Evolutionary conservation across 2,797 vertebrate genomes (phyloP).

Genomic region (Diceros bicornis): DNA sequence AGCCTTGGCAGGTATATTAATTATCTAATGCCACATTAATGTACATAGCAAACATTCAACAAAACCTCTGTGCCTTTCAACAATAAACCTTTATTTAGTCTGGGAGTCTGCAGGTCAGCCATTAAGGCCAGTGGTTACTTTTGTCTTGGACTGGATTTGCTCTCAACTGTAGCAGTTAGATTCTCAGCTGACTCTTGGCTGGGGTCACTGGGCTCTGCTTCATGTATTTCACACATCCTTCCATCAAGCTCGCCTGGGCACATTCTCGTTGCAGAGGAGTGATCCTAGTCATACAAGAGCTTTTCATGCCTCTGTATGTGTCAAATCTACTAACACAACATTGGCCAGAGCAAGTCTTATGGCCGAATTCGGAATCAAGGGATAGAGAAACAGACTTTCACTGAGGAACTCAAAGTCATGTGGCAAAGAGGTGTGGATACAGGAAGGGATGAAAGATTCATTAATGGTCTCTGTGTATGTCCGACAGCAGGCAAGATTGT

Average conservation of each 20-base stretch:
- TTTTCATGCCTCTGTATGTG: background rate
- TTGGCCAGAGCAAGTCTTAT: background rate
- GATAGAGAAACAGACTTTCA: background rate
- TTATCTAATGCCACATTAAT: background rate
- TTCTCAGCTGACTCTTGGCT: background rate
- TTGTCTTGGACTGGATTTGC: background rate
- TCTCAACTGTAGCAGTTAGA: background rate
- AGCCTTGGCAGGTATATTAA: background rate
- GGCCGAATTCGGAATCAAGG: background rate
- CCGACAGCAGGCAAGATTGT: background rate
- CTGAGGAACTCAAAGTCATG: background rate
- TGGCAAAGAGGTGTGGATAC: background rate
- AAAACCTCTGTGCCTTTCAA: background rate
- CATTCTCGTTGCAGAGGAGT: background rate
- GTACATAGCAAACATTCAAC: background rate
- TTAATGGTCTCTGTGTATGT: background rate
- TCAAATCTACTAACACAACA: background rate
- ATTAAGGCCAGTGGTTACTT: background rate
- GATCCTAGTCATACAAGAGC: background rate
- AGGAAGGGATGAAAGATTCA: background rate
- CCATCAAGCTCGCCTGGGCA: background rate
- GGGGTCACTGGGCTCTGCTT: background rate
- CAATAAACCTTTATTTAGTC: conserved; percentile 6
- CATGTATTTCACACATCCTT: background rate
- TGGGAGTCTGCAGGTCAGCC: background rate